These are phyloP conservation scores for Gouania willdenowi DNA, from an alignment of 2,797 vertebrate species.

Conservation along the genomic window DNA sequence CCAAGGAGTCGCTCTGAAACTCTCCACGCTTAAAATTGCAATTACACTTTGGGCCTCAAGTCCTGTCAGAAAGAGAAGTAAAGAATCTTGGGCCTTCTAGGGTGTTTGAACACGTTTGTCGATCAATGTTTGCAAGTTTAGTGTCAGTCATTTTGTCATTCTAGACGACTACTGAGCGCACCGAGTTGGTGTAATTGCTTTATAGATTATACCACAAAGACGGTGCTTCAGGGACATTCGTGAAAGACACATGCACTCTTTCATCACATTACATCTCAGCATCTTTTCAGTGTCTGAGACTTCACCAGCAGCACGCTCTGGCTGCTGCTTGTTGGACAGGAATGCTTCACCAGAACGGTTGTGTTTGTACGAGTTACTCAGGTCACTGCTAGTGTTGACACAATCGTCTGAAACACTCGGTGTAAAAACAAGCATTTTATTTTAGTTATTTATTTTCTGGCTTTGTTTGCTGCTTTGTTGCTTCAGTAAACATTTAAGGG, in stretches of 20 bases:
- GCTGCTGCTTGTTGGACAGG: slow-evolving; percentile 33
- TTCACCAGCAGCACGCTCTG: slow-evolving; percentile 16
- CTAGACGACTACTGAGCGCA: slow-evolving; percentile 3
- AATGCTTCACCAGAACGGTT: slow-evolving; percentile 44
- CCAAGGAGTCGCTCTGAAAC: slow-evolving; percentile 7
- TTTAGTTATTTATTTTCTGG: too few relatives aligned
- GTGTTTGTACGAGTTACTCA: slow-evolving; percentile 78
- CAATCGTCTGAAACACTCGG: slow-evolving; percentile 55
- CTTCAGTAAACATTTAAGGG: slow-evolving; percentile 73
- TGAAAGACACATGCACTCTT: slow-evolving; percentile 31
- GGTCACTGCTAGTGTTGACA: slow-evolving; percentile 44
- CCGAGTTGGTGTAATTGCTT: slow-evolving; percentile 24
- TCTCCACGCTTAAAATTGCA: slow-evolving; percentile 26
- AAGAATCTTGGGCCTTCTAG: slow-evolving; percentile 1
- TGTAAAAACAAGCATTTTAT: too few relatives aligned
- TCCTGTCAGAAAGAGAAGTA: slow-evolving; percentile 3
- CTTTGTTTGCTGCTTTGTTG: slow-evolving; percentile 69
- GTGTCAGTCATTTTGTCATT: slow-evolving; percentile 32
- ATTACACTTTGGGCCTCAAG: slow-evolving; percentile 16
- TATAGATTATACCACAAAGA: slow-evolving; percentile 17
- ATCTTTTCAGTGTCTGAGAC: slow-evolving; percentile 35
- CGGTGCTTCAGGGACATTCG: slow-evolving; percentile 15
- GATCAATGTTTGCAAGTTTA: slow-evolving; percentile 15
- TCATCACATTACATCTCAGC: slow-evolving; percentile 16
- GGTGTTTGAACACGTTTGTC: slow-evolving; percentile 22